phyloP scores from a whole-genome alignment of 2,797 vertebrate species.

The Hozukius guyotensis region DNA sequence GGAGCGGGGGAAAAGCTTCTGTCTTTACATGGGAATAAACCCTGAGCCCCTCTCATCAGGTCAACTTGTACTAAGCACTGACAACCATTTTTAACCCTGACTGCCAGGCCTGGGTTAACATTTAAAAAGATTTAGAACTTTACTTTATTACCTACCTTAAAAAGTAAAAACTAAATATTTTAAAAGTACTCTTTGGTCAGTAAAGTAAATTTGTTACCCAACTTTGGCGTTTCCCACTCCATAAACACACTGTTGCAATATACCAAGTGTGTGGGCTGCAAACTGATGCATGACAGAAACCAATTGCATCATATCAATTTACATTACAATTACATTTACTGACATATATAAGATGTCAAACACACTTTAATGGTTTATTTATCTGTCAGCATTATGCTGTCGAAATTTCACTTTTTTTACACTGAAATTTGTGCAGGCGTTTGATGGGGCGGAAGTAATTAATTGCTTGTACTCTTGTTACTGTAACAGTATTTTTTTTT shows the following conservation, averaged over 20 bases:
- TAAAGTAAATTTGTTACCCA: not conserved
- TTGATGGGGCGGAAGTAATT: no score
- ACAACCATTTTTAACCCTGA: conserved; percentile 45
- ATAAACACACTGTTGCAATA: not conserved
- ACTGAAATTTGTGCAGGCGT: not conserved
- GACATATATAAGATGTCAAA: not conserved
- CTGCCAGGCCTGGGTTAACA: not conserved
- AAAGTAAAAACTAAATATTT: not conserved
- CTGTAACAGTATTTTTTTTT: no score
- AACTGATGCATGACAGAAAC: not conserved
- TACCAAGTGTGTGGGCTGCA: not conserved
- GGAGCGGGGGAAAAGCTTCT: conserved; percentile 49
- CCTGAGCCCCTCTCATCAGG: conserved; percentile 51
- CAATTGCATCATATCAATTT: not conserved
- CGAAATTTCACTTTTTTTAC: not conserved
- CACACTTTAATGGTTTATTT: not conserved
- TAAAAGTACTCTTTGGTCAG: not conserved
- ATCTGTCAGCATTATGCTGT: not conserved
- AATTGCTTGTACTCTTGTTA: no score
- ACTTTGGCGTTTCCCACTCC: not conserved
- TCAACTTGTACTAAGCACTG: conserved; percentile 51
- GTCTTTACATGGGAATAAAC: conserved; percentile 78
- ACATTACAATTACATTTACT: not conserved
- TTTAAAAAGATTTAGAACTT: not conserved
- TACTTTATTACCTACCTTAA: conserved; percentile 14